Evolutionary conservation across 2,888 invertebrate species (phyloP).

Genomic region (Hemicrepidius hirtus): DNA sequence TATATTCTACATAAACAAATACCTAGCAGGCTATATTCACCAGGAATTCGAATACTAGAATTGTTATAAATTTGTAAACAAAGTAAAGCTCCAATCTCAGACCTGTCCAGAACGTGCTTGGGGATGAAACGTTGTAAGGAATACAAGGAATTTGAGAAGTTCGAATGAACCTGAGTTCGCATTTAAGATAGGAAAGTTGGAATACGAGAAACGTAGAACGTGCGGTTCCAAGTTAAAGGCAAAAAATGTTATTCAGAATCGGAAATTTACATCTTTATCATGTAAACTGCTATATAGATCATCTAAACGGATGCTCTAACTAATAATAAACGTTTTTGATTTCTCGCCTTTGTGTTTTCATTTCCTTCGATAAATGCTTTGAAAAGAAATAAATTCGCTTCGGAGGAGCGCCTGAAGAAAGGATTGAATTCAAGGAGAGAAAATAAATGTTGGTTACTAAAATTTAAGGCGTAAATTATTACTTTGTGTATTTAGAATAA

Average conservation of each 20-base stretch:
- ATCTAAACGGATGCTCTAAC: conserved; percentile 32
- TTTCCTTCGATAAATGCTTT: conserved; percentile 5
- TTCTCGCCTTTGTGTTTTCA: conserved; percentile 14
- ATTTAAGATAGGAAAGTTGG: conserved; percentile 29
- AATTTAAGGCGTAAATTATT: conserved; percentile 19
- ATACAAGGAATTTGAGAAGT: conserved; percentile 20
- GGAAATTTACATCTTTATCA: conserved; percentile 40
- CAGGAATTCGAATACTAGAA: neutral
- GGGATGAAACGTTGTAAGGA: conserved; percentile 20
- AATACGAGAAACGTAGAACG: conserved; percentile 30
- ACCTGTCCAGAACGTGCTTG: conserved; percentile 24
- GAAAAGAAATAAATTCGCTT: neutral
- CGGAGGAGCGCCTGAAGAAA: neutral
- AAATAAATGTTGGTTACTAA: conserved; percentile 26
- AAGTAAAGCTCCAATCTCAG: conserved; percentile 24
- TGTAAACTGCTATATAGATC: conserved; percentile 29
- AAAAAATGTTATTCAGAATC: conserved; percentile 26
- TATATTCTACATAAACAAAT: neutral
- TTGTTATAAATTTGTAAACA: conserved; percentile 12
- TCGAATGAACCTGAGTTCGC: conserved; percentile 18
- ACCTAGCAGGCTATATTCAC: neutral
- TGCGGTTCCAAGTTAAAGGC: conserved; percentile 5
- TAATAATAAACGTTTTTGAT: conserved; percentile 33
- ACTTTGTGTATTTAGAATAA: conserved; percentile 18
- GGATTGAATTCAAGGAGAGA: conserved; percentile 4